Percentiles rank a stretch among this genome's conserved stretches.
These are phyloP conservation scores for Ectropis crepuscularia DNA, from an alignment of 2,888 invertebrate species.

Conservation along the genomic window DNA sequence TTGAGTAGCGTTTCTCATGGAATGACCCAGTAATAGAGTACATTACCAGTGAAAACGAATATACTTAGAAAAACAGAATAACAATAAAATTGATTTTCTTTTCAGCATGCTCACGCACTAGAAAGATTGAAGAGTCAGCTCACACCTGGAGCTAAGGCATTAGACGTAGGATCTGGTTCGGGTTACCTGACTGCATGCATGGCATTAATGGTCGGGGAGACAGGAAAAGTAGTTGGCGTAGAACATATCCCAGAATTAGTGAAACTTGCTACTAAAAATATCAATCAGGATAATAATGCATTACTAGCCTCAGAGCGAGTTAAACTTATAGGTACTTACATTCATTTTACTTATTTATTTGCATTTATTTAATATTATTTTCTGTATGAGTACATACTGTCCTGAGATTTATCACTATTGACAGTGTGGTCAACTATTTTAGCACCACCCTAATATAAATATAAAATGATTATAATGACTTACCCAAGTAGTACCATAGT, in stretches of 20 bases:
- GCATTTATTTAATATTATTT: too few relatives aligned
- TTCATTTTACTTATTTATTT: background rate
- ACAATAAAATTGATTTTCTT: conserved; percentile 27
- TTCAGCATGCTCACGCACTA: conserved; percentile 95
- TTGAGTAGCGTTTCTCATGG: too few relatives aligned
- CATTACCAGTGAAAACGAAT: too few relatives aligned
- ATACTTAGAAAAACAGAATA: too few relatives aligned
- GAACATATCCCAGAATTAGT: conserved; percentile 96
- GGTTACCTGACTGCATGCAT: conserved; percentile 97
- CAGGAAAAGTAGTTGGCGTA: conserved; percentile 90
- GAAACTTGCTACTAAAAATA: conserved; percentile 89
- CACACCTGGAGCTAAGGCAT: conserved; percentile 89
- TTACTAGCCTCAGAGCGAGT: conserved; percentile 88
- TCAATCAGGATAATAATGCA: conserved; percentile 88
- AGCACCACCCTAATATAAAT: too few relatives aligned
- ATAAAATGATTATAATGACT: too few relatives aligned
- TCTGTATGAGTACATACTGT: too few relatives aligned
- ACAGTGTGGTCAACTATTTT: too few relatives aligned
- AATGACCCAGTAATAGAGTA: too few relatives aligned
- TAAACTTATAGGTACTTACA: conserved; percentile 86
- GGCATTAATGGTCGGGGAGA: conserved; percentile 91
- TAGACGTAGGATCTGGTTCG: conserved; percentile 97
- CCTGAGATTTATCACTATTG: too few relatives aligned
- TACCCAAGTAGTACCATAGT: too few relatives aligned
- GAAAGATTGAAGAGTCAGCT: conserved; percentile 93